Base-by-base conservation (phyloP, 2,113 vertebrate genomes). In the Pimephales promelas region DNA sequence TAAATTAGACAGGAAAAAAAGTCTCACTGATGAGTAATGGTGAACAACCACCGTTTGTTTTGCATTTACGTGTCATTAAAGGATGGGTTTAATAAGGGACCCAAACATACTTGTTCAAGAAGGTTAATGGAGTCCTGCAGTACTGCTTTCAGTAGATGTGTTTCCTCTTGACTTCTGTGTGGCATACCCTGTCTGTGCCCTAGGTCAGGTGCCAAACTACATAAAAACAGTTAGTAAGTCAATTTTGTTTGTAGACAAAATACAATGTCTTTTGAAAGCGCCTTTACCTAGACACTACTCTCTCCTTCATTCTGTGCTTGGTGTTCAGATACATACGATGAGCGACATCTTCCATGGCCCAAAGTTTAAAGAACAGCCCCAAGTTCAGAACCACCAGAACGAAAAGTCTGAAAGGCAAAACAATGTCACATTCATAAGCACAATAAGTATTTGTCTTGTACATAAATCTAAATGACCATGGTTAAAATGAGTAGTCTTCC, bases 321-420 rank as follows among this genome's bases (percentile, higher is more conserved):
- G 94, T 93, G 88, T 81, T 93, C 20, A 94, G 88, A 81, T 95
- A 96, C 90, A 97, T 94, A 45, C 91, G 96, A 64, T 98, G 96
- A 79, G 97, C 96, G 3, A 97, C 94, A 31, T 96, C 94, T 88
- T 99, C 98, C 92, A 99, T 98, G 79, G 96, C 97, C 89, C 95
- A 97, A 84, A 99, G 87, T 89, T 99, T 99, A 68, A 97, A 91
- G 88, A 98, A 98, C 85, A 99, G 91, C 7, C 93, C 96, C 90
- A 98, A 87, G 77, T 99, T 99, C 92, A 99, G 90, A 87, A 97
- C n/a, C 6, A 95, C 95, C 82, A 99, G 92, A 59, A 98, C 89
- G 80, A 98, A 89, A 91, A 99, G 92, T 84, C 98, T 99, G 86
- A 1, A 84, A 22, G 85, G 45, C 24, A 1, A 56, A 26, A 76